phyloP scores from a whole-genome alignment of 2,888 invertebrate species.

The Salpingus planirostris region DNA sequence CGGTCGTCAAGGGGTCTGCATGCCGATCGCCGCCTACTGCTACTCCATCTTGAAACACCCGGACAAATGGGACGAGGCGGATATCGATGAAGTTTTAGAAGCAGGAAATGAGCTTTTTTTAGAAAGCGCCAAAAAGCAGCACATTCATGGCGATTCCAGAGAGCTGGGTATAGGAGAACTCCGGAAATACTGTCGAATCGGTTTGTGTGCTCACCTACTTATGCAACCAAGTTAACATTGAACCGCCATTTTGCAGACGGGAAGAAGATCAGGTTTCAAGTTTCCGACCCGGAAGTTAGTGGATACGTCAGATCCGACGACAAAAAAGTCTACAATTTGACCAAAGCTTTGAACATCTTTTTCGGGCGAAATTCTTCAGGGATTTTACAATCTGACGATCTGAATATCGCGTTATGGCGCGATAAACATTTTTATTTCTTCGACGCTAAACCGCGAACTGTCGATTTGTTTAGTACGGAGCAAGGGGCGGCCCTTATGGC shows the following conservation, averaged over 20 bases:
- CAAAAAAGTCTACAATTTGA: constrained; percentile 39
- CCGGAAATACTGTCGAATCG: constrained; percentile 40
- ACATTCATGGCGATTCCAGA: constrained; percentile 27
- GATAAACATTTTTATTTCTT: constrained; percentile 53
- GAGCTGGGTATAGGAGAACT: constrained; percentile 42
- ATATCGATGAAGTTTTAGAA: constrained; percentile 50
- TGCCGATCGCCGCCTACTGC: constrained; percentile 52
- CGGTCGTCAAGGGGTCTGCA: constrained; percentile 47
- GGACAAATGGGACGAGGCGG: constrained; percentile 52
- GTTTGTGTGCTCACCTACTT: too few relatives aligned
- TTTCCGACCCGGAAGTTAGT: constrained; percentile 36
- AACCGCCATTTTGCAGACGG: too few relatives aligned
- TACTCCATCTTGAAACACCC: constrained; percentile 50
- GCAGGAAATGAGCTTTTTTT: constrained; percentile 46
- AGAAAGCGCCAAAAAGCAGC: constrained; percentile 29
- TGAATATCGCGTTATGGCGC: constrained; percentile 50
- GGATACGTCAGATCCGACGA: constrained; percentile 35
- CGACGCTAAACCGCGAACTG: constrained; percentile 52
- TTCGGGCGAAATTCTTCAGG: constrained; percentile 48
- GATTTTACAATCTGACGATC: constrained; percentile 38
- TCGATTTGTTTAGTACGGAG: constrained; percentile 45
- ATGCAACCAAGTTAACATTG: too few relatives aligned
- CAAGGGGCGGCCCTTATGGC: constrained; percentile 50
- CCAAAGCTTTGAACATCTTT: constrained; percentile 49
- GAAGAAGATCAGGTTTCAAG: constrained; percentile 38